Evolutionary conservation across 1,140 invertebrate genomes (phyloP), one percentile per base, ranked within the genome.

Genomic region (Zaprionus tsacasi): DNA sequence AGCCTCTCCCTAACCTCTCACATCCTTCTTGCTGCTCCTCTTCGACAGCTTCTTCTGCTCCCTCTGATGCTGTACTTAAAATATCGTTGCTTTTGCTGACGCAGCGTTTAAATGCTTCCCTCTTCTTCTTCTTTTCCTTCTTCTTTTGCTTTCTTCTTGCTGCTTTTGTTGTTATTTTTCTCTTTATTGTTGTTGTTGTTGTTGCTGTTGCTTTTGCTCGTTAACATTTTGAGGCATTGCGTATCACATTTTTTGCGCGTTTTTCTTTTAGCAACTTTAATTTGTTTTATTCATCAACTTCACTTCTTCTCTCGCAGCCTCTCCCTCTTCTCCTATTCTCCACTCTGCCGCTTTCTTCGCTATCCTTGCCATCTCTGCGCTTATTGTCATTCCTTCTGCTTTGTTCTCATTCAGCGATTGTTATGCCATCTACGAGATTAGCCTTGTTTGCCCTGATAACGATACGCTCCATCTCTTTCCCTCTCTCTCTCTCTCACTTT

Each of bases 81-180:
- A 82, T 71, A 82, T 82, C 76, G 78, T 82, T 82, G 78, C 76
- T 79, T 72, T n/a, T 64, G 77, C 81, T 80, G 81, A 85, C 73
- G 65, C 73, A 77, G 73, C 77, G 59, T 63, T 81, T 81, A 68
- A 83, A 73, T 73, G 57, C 50, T 71, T 66, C 25, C 13, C 48
- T 40, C 17, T 30, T 30, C 3, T 30, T 21, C 27, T 30, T 30
- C 27, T 30, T 6, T 30, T 6, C 6, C 3, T 30, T 30, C 3
- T 30, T 30, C 3, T 30, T 30, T 30, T 1, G 3, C 27, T 30
- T 6, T 25, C 3, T 33, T 35, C 1, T 6, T 33, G 25, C 48
- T 61, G n/a, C 2, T 60, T 11, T 15, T 21, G n/a, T 61, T 38
- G 17, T 12, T 55, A 61, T 80, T 80, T 48, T 30, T 60, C 45